Evolutionary conservation across 1,140 invertebrate species (phyloP), one percentile per base, ranked within the genome.

Genomic region (Diachasmimorpha longicaudata): DNA sequence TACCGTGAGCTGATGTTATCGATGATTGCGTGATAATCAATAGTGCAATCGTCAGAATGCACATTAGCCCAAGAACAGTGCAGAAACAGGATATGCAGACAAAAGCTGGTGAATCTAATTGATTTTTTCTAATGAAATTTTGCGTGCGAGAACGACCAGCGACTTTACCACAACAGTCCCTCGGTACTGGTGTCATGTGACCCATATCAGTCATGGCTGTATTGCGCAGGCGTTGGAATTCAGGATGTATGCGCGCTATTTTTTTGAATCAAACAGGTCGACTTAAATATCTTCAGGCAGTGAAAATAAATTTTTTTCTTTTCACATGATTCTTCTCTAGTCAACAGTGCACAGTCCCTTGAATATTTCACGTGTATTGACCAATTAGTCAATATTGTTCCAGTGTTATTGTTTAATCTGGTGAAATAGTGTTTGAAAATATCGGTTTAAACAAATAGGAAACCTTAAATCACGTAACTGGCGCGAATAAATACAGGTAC

Each of bases 21-120:
- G 77, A 74, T 78, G 31, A 77, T 36, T 80, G 80, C 11, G 85
- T 55, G 9, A 86, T 66, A 10, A 87, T 71, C 25, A 88, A 55
- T 21, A 85, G 75, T n/a, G 83, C 81, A 5, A 80, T 81, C 16
- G 86, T 75, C 36, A 80, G 82, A 16, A 79, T 80, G 52, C 85
- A 87, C 44, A 86, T 74, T 14, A 88, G 39, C 14, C 79, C 80
- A 0, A 87, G 58, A 37, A 84, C 69, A 2, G 81, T 79, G 39
- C 83, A 87, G 0, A 84, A 8, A n/a, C 83, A 80, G 67, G 83
- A 87, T 39, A 80, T 77, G 74, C 87, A 80, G 46, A 83, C 79
- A 6, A 86, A 78, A 14, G 85, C 21, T 21, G 78, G 72, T 16
- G 79, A 77, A 58, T 74, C 70, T 25, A 78, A 73, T 77, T 68